Evolutionary conservation across 2,113 vertebrate species (phyloP).

Genomic region (Ardeotis arabs): DNA sequence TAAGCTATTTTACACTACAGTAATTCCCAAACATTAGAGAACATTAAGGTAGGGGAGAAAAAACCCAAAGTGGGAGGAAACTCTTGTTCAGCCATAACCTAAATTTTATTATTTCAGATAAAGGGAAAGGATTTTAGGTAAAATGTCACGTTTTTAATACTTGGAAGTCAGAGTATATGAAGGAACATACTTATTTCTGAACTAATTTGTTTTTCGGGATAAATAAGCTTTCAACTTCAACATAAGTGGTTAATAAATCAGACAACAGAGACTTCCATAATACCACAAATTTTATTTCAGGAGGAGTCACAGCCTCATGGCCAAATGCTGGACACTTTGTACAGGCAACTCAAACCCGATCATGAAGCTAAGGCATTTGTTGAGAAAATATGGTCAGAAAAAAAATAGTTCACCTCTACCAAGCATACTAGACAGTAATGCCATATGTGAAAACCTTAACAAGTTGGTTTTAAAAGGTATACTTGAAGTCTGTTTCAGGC

Average conservation of each 20-base stretch:
- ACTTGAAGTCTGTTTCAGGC: not conserved
- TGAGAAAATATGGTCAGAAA: not conserved
- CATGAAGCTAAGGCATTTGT: not conserved
- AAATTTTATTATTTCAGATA: not conserved
- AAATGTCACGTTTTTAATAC: not conserved
- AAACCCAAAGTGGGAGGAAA: not conserved
- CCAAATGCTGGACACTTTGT: not conserved
- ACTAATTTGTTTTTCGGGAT: not conserved
- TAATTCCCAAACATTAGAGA: not conserved
- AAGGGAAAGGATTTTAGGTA: not conserved
- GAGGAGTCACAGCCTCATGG: not conserved
- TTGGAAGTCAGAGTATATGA: not conserved
- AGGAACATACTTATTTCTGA: not conserved
- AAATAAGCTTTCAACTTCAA: not conserved
- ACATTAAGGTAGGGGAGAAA: not conserved
- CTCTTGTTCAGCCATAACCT: not conserved
- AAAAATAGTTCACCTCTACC: not conserved
- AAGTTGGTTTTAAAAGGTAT: not conserved
- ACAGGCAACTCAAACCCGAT: not conserved
- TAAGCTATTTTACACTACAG: conserved; percentile 23
- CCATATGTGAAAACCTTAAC: not conserved
- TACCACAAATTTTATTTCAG: not conserved
- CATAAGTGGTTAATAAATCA: not conserved
- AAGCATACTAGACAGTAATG: not conserved
- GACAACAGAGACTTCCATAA: not conserved